A percentile compares a stretch with the other conserved stretches of the same genome.
phyloP scores from a whole-genome alignment of 2,113 vertebrate species.

The Amblyopsis rosae region DNA sequence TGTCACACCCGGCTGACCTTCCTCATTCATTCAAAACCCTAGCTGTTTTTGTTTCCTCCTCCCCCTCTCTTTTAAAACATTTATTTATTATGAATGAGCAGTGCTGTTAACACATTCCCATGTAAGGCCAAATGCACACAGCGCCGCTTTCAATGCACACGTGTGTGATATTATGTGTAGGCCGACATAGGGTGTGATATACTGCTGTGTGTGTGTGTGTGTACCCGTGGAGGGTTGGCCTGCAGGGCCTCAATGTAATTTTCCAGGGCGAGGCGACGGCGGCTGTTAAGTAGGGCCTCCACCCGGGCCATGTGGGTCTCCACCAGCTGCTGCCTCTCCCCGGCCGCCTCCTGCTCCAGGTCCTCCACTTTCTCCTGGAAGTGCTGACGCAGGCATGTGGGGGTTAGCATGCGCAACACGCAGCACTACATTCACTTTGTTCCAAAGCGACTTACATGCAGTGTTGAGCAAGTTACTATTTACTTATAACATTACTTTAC shows the following conservation, averaged over 20 bases:
- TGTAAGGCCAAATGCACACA: not conserved
- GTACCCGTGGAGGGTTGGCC: slow-evolving; percentile 86
- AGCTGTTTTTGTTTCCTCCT: not conserved
- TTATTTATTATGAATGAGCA: no score
- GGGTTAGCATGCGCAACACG: not conserved
- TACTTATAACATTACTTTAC: no score
- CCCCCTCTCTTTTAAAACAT: no score
- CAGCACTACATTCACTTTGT: no score
- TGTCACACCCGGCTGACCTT: no score
- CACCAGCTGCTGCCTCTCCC: slow-evolving; percentile 95
- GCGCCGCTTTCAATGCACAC: not conserved
- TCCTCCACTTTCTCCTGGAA: slow-evolving; percentile 95
- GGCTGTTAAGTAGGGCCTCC: slow-evolving; percentile 92
- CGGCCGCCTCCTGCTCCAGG: slow-evolving; percentile 92
- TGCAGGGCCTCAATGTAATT: slow-evolving; percentile 91
- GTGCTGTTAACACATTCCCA: no score
- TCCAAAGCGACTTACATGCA: no score
- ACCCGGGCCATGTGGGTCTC: slow-evolving; percentile 96
- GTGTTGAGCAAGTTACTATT: no score
- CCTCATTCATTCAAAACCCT: not conserved
- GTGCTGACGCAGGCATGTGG: slow-evolving; percentile 74
- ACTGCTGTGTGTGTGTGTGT: slow-evolving; percentile 13
- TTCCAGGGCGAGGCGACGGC: slow-evolving; percentile 88
- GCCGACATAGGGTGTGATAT: not conserved
- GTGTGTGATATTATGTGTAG: not conserved